Percentiles rank a stretch among this genome's conserved stretches.
These are phyloP conservation scores for Smithornis capensis DNA, from an alignment of 2,113 vertebrate species.

Conservation along the genomic window DNA sequence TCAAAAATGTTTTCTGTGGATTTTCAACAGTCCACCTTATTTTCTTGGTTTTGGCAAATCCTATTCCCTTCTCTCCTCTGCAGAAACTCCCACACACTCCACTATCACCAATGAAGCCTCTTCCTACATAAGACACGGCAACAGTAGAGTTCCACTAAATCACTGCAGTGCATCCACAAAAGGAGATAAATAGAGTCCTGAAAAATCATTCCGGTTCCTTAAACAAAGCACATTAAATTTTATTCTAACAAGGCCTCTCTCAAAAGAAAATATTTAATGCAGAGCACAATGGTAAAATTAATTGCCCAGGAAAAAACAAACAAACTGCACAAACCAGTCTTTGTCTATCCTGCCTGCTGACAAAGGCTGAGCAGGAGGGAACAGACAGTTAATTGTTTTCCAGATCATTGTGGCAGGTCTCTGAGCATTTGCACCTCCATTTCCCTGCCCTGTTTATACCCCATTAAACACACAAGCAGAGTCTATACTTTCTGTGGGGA, in stretches of 20 bases:
- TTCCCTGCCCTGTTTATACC: not conserved
- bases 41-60: not conserved
- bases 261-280: not conserved
- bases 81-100: not conserved
- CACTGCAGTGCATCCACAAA: not conserved
- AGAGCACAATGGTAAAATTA: not conserved
- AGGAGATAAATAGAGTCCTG: not conserved
- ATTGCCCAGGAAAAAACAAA: constrained; percentile 8
- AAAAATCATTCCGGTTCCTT: not conserved
- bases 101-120: not conserved
- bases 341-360: not conserved
- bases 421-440: not conserved
- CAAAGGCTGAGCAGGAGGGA: not conserved
- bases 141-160: not conserved
- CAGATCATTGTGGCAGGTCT: not conserved
- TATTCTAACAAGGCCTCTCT: not conserved
- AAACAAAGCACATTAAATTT: not conserved
- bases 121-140: rapidly evolving
- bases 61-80: not conserved
- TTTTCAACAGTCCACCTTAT: not conserved
- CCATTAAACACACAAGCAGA: not conserved
- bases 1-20: not conserved
- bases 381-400: constrained; percentile 37
- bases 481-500: not conserved
- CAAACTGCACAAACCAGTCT: not conserved